Conservation (phyloP, 2,797 vertebrate genomes). For the Enteromius paludinosus region DNA sequence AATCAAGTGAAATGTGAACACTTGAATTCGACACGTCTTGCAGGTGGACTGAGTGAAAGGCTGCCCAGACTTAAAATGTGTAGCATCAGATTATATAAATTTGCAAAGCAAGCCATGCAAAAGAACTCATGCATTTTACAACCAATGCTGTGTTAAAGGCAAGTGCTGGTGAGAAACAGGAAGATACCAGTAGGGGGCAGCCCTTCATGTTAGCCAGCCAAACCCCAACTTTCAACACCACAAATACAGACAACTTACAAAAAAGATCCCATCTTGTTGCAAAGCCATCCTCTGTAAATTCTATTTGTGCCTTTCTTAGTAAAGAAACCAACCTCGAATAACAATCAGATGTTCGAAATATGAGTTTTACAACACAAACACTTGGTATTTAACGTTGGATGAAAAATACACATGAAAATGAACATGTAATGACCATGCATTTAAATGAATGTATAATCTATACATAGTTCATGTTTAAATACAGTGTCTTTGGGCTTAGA, state of each 20-base stretch:
- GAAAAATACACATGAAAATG: background rate
- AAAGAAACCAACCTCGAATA: background rate
- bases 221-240: background rate
- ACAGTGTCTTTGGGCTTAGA: background rate
- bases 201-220: background rate
- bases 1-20: too few species aligned
- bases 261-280: background rate
- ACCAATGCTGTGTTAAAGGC: background rate
- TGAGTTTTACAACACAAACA: background rate
- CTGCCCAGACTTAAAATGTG: too few species aligned
- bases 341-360: background rate
- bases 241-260: background rate
- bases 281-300: background rate
- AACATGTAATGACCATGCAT: background rate
- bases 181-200: background rate
- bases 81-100: background rate
- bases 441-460: too few species aligned
- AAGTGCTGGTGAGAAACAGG: background rate
- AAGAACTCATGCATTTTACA: too few species aligned
- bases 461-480: too few species aligned
- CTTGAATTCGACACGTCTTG: too few species aligned
- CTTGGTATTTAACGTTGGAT: background rate
- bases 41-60: too few species aligned
- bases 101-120: conserved; percentile 21
- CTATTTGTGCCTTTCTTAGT: background rate